Evolutionary conservation across 2,797 vertebrate species (phyloP), one percentile per base, ranked within the genome.

Genomic region (Harpagifer antarcticus): DNA sequence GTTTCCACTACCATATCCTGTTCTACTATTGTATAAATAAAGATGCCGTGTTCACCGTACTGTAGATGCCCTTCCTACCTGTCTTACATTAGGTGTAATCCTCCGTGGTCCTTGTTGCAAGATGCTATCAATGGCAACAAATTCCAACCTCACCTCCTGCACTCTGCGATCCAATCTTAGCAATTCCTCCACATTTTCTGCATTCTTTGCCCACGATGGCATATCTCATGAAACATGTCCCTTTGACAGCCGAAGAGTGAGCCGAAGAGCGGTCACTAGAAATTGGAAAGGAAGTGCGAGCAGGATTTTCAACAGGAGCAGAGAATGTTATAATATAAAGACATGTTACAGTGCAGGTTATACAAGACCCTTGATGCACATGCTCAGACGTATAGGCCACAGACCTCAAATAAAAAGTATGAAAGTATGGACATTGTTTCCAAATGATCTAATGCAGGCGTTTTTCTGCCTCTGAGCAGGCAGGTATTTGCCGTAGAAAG

Each of bases 371-470:
- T 45, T 68, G 59, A 77, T 81, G 63, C 72, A 56, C 68, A 58
- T 60, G 71, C 83, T 84, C 84, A 89, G 91, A 83, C 89, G 68
- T 87, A 87, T 62, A 70, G 77, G 84, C 71, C 88, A 81, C 88
- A 78, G 61, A 57, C 42, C 76, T 78, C 88, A 80, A 88, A 89
- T 91, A 88, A 90, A 90, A 86, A 47, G 50, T 17, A 64, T 60
- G 49, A 76, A 89, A 86, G 86, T 81, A 75, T 82, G 59, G 64
- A 88, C 85, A 85, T 91, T 88, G 84, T 89, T 91, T 88, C 61
- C 75, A 81, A 72, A 83, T 89, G 84, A 92, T 85, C 85, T 91
- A 83, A 88, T 86, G 52, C 49, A 70, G 82, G 69, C 78, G 5
- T 72, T 79, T 78, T 86, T 82, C 77, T 66, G 78, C 78, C 71